A percentile compares a stretch with the other conserved stretches of the same genome.
These are phyloP conservation scores for Solenopsis fugax DNA, from an alignment of 1,140 invertebrate species.

Conservation along the genomic window DNA sequence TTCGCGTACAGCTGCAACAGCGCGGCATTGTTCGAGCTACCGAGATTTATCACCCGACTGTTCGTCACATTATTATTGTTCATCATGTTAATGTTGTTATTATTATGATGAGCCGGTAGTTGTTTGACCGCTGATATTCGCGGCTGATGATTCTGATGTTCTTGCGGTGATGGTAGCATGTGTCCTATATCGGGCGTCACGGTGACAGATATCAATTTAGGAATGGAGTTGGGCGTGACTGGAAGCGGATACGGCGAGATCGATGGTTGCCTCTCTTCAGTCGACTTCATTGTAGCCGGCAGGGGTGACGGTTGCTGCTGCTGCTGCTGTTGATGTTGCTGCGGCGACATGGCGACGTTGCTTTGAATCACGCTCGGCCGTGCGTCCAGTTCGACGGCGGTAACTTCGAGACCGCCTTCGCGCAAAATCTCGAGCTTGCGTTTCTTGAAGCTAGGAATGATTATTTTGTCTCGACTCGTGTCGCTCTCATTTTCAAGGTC, in stretches of 20 bases:
- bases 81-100: slow-evolving; percentile 70
- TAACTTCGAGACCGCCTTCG: slow-evolving; percentile 91
- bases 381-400: slow-evolving; percentile 86
- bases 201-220: slow-evolving; percentile 86
- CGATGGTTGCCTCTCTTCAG: slow-evolving; percentile 74
- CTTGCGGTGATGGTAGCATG: slow-evolving; percentile 84
- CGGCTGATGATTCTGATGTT: slow-evolving; percentile 72
- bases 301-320: slow-evolving; percentile 78
- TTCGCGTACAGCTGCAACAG: slow-evolving; percentile 87
- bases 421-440: slow-evolving; percentile 91
- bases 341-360: slow-evolving; percentile 24
- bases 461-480: slow-evolving; percentile 82
- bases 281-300: slow-evolving; percentile 71
- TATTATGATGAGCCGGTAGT: slow-evolving; percentile 68
- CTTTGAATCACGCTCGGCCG: slow-evolving; percentile 81
- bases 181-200: slow-evolving; percentile 87
- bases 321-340: slow-evolving; percentile 76
- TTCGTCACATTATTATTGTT: slow-evolving; percentile 71
- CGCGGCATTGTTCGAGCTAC: slow-evolving; percentile 86
- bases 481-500: slow-evolving; percentile 87
- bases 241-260: slow-evolving; percentile 67
- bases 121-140: slow-evolving; percentile 63
- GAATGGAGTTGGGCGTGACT: slow-evolving; percentile 74
- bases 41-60: slow-evolving; percentile 86
- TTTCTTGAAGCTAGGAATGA: slow-evolving; percentile 88